Base-by-base conservation (phyloP, 2,888 invertebrate genomes). In the Tineola bisselliella region DNA sequence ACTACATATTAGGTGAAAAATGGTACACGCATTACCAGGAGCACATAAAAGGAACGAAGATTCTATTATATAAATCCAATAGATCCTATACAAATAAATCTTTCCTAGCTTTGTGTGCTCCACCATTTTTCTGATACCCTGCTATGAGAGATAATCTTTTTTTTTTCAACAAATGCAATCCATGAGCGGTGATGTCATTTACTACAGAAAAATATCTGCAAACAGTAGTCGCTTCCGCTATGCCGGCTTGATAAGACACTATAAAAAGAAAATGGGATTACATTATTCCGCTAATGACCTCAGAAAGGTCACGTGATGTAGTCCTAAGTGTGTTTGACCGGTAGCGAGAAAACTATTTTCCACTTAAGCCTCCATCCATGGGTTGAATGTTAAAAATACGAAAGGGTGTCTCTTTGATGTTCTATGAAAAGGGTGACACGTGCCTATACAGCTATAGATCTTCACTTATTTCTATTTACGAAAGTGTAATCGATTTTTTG, bases 11-110 rank as follows among this genome's bases (percentile, higher is more conserved):
- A n/a, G n/a, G 12, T 48, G 8, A 3, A 17, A 15, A 48, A n/a
- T 48, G 15, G 48, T 1, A 48, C 3, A 13, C 48, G 17, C 15
- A 2, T 17, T 54, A 54, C 54, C 54, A 54, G 54, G 25, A 8
- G 58, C 31, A 10, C 58, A 58, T 58, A 31, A 58, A 58, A 54
- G 54, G 33, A 58, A 33, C 18, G 54, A 25, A 18, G 58, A 33
- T 15, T 56, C 56, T 31, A 58, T 58, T 58, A 58, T 69, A 76
- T 74, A 74, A 61, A 61, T 61, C 57, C 61, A 71, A 69, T 67
- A 70, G 68, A 71, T 70, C 72, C 72, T 68, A 65, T 66, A 65
- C 62, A 64, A 65, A 71, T 76, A 74, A 73, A 72, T 75, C 69
- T 69, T 66, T 65, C 68, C 66, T 66, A 66, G 63, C 68, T 65